A percentile compares a stretch with the other conserved stretches of the same genome.
These are phyloP conservation scores for Anadara kagoshimensis DNA, from an alignment of 1,140 invertebrate genomes.

Conservation along the genomic window DNA sequence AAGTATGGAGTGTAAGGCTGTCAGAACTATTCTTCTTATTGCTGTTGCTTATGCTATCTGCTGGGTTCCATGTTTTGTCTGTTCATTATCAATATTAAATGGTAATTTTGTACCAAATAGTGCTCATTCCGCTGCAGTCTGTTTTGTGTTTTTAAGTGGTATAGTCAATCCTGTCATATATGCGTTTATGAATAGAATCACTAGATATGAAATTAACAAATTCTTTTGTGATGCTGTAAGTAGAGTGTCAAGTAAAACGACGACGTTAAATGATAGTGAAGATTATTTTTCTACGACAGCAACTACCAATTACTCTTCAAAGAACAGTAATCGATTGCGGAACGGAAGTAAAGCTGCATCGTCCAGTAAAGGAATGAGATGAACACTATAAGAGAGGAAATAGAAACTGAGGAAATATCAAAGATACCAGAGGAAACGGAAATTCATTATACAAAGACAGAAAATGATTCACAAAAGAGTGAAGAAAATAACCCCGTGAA, in stretches of 20 bases:
- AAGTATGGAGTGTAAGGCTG: conserved; percentile 54
- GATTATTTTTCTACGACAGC: conserved; percentile 50
- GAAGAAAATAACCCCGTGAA: too few species aligned
- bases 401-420: conserved; percentile 8
- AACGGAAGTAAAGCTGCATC: conserved; percentile 11
- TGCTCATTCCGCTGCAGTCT: conserved; percentile 39
- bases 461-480: too few species aligned
- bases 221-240: conserved; percentile 44
- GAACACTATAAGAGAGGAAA: conserved; percentile 45
- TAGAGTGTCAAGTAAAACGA: conserved; percentile 28
- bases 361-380: conserved; percentile 34
- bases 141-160: conserved; percentile 46
- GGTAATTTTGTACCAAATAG: conserved; percentile 12
- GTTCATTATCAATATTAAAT: conserved; percentile 23
- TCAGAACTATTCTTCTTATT: conserved; percentile 57
- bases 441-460: too few species aligned
- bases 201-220: conserved; percentile 51
- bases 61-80: conserved; percentile 53
- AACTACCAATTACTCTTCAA: conserved; percentile 37
- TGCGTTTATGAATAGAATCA: conserved; percentile 59
- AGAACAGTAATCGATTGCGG: conserved; percentile 12
- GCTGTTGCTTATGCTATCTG: conserved; percentile 47
- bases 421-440: too few species aligned
- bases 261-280: conserved; percentile 38
- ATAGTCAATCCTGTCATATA: conserved; percentile 59